phyloP scores from a whole-genome alignment of 2,113 vertebrate species.

The Microcebus ravelobensis region DNA sequence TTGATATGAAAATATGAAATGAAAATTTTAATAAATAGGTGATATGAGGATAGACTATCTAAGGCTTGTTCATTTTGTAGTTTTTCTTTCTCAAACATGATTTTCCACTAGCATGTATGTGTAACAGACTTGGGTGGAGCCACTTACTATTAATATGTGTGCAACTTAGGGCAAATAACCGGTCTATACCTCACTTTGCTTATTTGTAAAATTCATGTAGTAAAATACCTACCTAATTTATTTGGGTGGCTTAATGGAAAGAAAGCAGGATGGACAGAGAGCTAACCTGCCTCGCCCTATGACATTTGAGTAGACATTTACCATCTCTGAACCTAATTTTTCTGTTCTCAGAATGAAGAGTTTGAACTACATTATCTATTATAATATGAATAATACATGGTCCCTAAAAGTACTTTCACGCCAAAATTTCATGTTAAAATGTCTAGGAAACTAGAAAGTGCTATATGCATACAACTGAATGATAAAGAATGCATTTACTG shows the following conservation, averaged over 20 bases:
- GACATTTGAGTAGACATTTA: not conserved
- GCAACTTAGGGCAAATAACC: not conserved
- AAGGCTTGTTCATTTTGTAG: not conserved
- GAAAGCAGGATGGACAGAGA: not conserved
- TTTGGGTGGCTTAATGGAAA: not conserved
- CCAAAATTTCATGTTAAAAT: not conserved
- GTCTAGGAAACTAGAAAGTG: not conserved
- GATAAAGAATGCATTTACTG: not conserved
- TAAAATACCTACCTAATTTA: not conserved
- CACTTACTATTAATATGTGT: not conserved
- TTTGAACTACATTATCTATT: not conserved
- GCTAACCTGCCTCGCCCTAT: not conserved
- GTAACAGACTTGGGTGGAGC: not conserved
- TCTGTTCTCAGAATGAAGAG: not conserved
- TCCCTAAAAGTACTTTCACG: not conserved
- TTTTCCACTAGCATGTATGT: not conserved
- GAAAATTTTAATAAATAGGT: not conserved
- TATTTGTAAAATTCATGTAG: not conserved
- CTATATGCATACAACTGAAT: not conserved
- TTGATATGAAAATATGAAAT: slow-evolving; percentile 35
- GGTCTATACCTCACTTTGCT: not conserved
- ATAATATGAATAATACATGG: not conserved
- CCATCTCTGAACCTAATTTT: not conserved
- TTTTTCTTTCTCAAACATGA: not conserved
- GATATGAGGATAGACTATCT: not conserved